phyloP scores from a whole-genome alignment of 2,113 vertebrate genomes.

The Chionodraco myersi region DNA sequence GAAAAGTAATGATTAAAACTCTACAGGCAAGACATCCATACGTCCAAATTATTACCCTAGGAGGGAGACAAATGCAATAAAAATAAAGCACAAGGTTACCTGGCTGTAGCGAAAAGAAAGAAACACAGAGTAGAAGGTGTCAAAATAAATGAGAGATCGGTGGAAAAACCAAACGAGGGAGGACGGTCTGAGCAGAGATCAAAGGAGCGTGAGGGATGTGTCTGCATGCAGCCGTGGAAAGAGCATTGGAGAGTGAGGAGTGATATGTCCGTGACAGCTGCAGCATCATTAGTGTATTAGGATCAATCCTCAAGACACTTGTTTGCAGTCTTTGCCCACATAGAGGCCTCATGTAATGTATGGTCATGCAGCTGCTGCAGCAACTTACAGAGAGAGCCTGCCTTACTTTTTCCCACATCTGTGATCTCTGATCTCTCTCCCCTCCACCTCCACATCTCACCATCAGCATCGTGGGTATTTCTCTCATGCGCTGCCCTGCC shows the following conservation, averaged over 20 bases:
- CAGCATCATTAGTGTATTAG: constrained; percentile 79
- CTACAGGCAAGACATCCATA: neutral
- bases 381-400: neutral
- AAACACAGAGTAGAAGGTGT: constrained; percentile 29
- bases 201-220: constrained; percentile 60
- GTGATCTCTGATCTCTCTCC: constrained; percentile 36
- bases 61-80: neutral
- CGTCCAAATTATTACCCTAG: neutral
- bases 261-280: constrained; percentile 77
- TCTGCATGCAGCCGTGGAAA: constrained; percentile 50
- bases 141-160: constrained; percentile 62
- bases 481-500: constrained; percentile 34
- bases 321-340: constrained; percentile 56
- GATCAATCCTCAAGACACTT: constrained; percentile 73
- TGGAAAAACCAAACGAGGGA: constrained; percentile 43
- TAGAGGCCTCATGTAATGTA: constrained; percentile 30
- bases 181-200: constrained; percentile 60
- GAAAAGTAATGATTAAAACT: constrained; percentile 4
- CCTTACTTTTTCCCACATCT: constrained; percentile 37
- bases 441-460: constrained; percentile 27
- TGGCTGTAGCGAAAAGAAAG: constrained; percentile 18
- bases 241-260: constrained; percentile 56
- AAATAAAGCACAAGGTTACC: constrained; percentile 47
- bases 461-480: constrained; percentile 43
- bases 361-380: constrained; percentile 57